Conservation (phyloP, 23 tunicate species). For the Styela clava region DNA sequence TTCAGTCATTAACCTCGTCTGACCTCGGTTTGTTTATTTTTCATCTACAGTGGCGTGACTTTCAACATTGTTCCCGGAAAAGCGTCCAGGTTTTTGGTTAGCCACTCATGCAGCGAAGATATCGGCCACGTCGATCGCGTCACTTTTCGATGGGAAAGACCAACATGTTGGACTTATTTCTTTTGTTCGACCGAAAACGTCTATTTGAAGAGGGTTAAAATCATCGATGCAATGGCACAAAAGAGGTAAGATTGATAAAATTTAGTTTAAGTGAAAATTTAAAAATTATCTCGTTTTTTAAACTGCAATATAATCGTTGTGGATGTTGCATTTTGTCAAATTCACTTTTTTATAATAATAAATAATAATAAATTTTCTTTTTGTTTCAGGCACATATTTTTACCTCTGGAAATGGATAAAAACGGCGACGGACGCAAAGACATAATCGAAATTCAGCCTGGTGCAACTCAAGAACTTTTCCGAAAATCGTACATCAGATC, state of each 20-base stretch:
- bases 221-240: conserved; percentile 64
- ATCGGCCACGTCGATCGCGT: conserved; percentile 61
- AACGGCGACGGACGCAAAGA: conserved; percentile 35
- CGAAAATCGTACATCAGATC: conserved; percentile 17
- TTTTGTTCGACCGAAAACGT: conserved; percentile 55
- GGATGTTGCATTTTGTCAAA: neutral
- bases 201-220: conserved; percentile 54
- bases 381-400: conserved; percentile 28
- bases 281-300: neutral
- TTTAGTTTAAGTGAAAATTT: too few relatives aligned
- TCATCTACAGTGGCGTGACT: conserved; percentile 53
- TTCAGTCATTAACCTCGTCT: neutral
- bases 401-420: conserved; percentile 52
- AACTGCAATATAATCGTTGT: neutral
- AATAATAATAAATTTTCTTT: neutral
- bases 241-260: conserved; percentile 63
- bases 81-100: conserved; percentile 69
- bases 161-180: conserved; percentile 40
- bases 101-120: conserved; percentile 51
- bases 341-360: neutral
- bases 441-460: conserved; percentile 14
- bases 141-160: conserved; percentile 62
- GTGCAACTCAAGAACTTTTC: neutral
- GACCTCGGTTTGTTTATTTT: neutral
- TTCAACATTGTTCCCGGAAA: conserved; percentile 67